Conservation (phyloP, 64 coral and sea anemone species). For the Montipora cactus region DNA sequence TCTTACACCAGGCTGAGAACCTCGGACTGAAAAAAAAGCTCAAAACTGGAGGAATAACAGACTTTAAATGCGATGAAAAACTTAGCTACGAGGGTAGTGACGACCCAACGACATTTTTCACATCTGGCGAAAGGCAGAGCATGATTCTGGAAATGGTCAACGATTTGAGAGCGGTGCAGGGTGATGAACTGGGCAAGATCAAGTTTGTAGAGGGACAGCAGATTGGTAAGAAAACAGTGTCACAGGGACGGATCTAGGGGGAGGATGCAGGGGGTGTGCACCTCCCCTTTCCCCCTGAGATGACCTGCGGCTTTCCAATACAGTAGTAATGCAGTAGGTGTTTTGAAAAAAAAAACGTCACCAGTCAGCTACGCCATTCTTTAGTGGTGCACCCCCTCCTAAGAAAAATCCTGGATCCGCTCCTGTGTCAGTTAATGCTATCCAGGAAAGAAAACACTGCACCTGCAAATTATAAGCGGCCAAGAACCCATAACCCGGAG, state of each 20-base stretch:
- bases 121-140: conserved; percentile 92
- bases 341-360: no score
- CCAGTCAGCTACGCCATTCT: no score
- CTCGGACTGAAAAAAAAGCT: conserved; percentile 85
- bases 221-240: conserved; percentile 73
- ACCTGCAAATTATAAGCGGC: no score
- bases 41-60: conserved; percentile 89
- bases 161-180: conserved; percentile 85
- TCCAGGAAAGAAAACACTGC: no score
- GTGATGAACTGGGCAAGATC: conserved; percentile 94
- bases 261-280: no score
- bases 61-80: conserved; percentile 87
- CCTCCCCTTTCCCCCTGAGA: no score
- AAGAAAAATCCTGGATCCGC: no score
- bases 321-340: no score
- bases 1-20: conserved; percentile 84
- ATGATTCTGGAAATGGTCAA: conserved; percentile 96
- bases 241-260: background rate
- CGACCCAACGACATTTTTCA: conserved; percentile 93
- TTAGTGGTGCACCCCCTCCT: no score
- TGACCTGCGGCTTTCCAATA: no score
- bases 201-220: conserved; percentile 95
- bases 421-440: no score
- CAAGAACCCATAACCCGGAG: no score
- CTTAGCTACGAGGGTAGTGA: conserved; percentile 80